phyloP scores from a whole-genome alignment of 2,888 invertebrate genomes.

The Monochamus alternatus region DNA sequence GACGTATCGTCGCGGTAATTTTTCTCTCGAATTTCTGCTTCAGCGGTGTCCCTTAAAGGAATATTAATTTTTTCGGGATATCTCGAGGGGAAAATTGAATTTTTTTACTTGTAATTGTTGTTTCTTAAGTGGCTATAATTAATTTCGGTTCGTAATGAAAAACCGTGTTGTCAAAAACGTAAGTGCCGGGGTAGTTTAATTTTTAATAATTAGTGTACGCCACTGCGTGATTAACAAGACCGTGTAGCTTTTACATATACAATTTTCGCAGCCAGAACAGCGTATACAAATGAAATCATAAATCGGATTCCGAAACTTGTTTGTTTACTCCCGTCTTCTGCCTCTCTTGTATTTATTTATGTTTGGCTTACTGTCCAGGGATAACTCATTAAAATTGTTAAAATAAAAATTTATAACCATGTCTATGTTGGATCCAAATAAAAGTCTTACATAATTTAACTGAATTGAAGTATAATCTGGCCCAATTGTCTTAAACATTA shows the following conservation, averaged over 20 bases:
- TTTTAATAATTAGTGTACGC: background rate
- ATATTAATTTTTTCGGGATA: background rate
- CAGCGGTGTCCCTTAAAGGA: background rate
- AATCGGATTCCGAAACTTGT: conserved; percentile 25
- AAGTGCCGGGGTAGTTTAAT: background rate
- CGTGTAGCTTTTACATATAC: background rate
- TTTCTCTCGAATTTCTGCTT: conserved; percentile 3
- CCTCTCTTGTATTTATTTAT: background rate
- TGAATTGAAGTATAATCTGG: too few relatives aligned
- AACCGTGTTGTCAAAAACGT: too few relatives aligned
- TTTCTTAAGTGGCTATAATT: background rate
- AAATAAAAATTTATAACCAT: too few relatives aligned
- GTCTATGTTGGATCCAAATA: too few relatives aligned
- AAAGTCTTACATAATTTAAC: too few relatives aligned
- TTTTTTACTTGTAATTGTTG: background rate
- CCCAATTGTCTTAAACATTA: too few relatives aligned
- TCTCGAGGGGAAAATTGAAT: background rate
- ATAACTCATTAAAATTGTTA: background rate
- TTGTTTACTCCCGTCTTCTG: background rate
- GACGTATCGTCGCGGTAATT: background rate
- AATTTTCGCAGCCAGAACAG: conserved; percentile 16
- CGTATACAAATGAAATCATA: conserved; percentile 14
- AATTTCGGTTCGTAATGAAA: background rate
- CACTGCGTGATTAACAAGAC: background rate
- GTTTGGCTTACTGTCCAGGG: background rate